phyloP scores from a whole-genome alignment of 2,113 vertebrate species.

The Ammospiza caudacuta region DNA sequence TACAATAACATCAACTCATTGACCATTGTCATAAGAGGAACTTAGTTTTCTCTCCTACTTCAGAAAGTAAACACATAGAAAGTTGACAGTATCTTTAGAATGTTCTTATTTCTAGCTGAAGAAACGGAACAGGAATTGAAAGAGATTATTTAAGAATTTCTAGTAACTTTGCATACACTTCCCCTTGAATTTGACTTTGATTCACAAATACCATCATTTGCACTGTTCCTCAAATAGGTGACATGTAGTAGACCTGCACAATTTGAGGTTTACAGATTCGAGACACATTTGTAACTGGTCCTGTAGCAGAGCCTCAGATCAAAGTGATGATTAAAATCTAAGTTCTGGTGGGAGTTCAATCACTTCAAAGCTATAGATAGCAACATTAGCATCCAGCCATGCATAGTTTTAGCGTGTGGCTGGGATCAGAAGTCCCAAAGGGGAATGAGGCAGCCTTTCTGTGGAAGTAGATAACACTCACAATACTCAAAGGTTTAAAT shows the following conservation, averaged over 20 bases:
- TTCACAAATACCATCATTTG: constrained; percentile 24
- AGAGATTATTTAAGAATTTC: background rate
- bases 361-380: constrained; percentile 66
- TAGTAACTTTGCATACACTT: background rate
- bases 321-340: constrained; percentile 71
- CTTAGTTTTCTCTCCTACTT: background rate
- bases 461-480: constrained; percentile 33
- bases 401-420: constrained; percentile 22
- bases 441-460: constrained; percentile 26
- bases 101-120: background rate
- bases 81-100: background rate
- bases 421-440: constrained; percentile 20
- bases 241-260: background rate
- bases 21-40: background rate
- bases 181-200: background rate
- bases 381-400: constrained; percentile 55
- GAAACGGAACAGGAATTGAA: background rate
- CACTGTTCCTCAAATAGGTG: constrained; percentile 31
- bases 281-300: constrained; percentile 60
- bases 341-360: constrained; percentile 60
- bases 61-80: background rate
- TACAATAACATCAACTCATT: background rate
- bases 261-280: constrained; percentile 42
- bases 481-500: constrained; percentile 26
- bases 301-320: constrained; percentile 59